These are phyloP conservation scores for Smittia sp. DNA, from an alignment of 2,888 invertebrate genomes.

Conservation along the genomic window DNA sequence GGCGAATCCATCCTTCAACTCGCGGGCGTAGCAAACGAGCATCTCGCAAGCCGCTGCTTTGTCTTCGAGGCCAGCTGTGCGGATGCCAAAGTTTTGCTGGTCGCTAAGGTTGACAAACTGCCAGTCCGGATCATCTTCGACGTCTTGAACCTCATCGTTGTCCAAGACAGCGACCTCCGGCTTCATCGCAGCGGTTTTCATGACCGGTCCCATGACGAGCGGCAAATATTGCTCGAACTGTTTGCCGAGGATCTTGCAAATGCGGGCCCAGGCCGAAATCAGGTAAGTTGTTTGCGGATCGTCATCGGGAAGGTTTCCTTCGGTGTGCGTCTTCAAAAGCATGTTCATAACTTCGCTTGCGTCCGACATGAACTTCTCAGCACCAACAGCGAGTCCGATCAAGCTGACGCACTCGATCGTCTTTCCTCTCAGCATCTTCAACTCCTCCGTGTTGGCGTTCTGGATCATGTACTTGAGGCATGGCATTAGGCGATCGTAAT, in stretches of 20 bases:
- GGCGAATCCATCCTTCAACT: slow-evolving; percentile 73
- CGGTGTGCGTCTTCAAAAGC: slow-evolving; percentile 84
- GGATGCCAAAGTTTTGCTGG: slow-evolving; percentile 88
- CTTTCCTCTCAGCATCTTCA: slow-evolving; percentile 91
- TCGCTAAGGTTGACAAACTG: slow-evolving; percentile 87
- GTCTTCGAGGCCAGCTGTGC: slow-evolving; percentile 84
- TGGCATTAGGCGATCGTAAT: slow-evolving; percentile 92
- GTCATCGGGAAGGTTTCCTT: slow-evolving; percentile 78
- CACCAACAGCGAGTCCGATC: slow-evolving; percentile 84
- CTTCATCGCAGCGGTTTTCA: slow-evolving; percentile 82
- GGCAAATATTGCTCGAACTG: slow-evolving; percentile 87
- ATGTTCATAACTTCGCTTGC: slow-evolving; percentile 96
- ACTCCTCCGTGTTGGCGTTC: slow-evolving; percentile 82
- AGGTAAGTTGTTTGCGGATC: slow-evolving; percentile 97
- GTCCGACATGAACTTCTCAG: slow-evolving; percentile 82
- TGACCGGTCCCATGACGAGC: slow-evolving; percentile 84
- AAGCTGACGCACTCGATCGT: slow-evolving; percentile 98
- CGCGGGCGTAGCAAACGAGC: slow-evolving; percentile 88
- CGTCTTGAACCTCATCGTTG: slow-evolving; percentile 74
- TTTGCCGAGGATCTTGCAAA: slow-evolving; percentile 89
- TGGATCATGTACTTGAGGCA: slow-evolving; percentile 96
- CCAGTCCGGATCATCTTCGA: slow-evolving; percentile 83
- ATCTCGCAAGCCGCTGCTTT: slow-evolving; percentile 92
- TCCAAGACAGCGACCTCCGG: slow-evolving; percentile 85
- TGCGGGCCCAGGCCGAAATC: slow-evolving; percentile 98